phyloP scores from a whole-genome alignment of 2,113 vertebrate genomes.

The Caretta caretta region DNA sequence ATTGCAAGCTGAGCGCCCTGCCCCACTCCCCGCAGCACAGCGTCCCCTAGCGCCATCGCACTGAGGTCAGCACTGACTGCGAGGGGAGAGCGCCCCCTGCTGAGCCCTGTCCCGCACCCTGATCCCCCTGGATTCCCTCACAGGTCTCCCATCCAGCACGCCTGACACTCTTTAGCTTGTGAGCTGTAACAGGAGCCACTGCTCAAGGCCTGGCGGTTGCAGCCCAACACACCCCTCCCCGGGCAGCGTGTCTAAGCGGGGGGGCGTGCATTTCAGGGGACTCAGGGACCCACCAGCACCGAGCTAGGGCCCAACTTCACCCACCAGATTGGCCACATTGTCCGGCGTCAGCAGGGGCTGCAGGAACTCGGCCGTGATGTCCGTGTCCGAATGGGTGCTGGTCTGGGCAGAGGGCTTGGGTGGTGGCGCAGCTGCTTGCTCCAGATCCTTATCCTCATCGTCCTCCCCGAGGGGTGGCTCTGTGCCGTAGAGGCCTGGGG shows the following conservation, averaged over 20 bases:
- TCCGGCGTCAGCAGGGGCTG: constrained; percentile 87
- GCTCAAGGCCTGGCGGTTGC: not conserved
- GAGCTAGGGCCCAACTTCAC: not conserved
- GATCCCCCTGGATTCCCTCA: not conserved
- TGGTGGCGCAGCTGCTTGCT: constrained; percentile 59
- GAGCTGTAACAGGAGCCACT: not conserved
- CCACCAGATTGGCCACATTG: constrained; percentile 94
- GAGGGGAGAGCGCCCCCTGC: not conserved
- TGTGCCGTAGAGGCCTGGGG: constrained; percentile 21
- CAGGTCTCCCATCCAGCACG: not conserved
- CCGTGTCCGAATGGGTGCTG: constrained; percentile 87
- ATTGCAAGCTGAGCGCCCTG: no score
- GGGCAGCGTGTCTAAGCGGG: not conserved
- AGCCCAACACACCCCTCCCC: not conserved
- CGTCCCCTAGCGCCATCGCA: no score
- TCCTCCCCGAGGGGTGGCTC: constrained; percentile 90
- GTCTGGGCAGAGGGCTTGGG: constrained; percentile 80
- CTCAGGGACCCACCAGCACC: not conserved
- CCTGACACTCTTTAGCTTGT: not conserved
- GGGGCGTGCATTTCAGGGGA: not conserved
- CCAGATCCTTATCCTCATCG: constrained; percentile 93
- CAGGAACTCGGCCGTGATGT: constrained; percentile 92
- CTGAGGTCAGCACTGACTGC: not conserved
- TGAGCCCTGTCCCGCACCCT: not conserved
- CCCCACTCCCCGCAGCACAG: not conserved